Percentiles rank a stretch among this genome's conserved stretches.
Conservation (phyloP, 2,797 vertebrate species). For the Erethizon dorsatum region DNA sequence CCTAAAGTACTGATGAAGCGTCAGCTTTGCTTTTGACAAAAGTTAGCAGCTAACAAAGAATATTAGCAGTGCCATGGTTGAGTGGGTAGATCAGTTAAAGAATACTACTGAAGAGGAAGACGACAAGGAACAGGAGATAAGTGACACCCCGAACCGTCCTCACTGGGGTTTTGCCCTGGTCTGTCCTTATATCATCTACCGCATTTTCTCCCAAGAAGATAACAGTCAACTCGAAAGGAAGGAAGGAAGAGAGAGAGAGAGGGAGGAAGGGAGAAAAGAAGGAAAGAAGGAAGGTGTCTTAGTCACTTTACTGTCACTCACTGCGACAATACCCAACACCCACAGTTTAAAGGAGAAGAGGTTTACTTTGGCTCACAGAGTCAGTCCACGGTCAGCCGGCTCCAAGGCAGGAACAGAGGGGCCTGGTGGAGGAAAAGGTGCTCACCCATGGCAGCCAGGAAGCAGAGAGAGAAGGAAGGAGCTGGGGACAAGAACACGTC, state of each 20-base stretch:
- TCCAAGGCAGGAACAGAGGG: background rate
- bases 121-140: background rate
- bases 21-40: background rate
- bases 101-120: slow-evolving; percentile 5
- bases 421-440: background rate
- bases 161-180: background rate
- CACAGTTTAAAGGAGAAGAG: background rate
- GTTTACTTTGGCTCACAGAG: background rate
- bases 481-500: background rate
- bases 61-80: background rate
- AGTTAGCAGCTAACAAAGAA: background rate
- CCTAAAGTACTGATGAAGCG: background rate
- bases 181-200: background rate
- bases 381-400: background rate
- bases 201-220: background rate
- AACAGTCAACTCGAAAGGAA: background rate
- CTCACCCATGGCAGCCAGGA: background rate
- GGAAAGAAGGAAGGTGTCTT: background rate
- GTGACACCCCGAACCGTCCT: background rate
- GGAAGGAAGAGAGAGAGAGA: background rate
- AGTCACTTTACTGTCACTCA: background rate
- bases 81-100: background rate
- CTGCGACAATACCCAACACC: background rate
- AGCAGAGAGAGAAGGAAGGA: background rate
- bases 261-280: background rate